A percentile compares a stretch with the other conserved stretches of the same genome.
Evolutionary conservation across 2,888 invertebrate genomes (phyloP).

Genomic region (Torymus aiolomorphi): DNA sequence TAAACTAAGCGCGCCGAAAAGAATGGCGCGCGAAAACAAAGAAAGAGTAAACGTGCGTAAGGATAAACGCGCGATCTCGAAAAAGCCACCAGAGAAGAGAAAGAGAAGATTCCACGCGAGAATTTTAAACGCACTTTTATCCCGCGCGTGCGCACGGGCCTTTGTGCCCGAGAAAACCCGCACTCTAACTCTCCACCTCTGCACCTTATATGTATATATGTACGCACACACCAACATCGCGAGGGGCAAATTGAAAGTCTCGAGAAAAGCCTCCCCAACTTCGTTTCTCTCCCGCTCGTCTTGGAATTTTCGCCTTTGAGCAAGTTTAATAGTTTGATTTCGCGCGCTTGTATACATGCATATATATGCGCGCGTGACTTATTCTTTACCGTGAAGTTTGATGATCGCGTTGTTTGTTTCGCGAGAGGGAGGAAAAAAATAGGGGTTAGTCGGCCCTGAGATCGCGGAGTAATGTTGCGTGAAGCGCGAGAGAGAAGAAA

Average conservation of each 20-base stretch:
- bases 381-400: too few species aligned
- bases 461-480: too few species aligned
- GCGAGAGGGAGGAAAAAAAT: too few species aligned
- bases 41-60: background rate
- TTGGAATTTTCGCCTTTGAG: too few species aligned
- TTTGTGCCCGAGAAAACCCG: conserved; percentile 45
- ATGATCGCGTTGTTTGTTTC: too few species aligned
- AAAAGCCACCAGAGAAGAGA: background rate
- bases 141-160: conserved; percentile 48
- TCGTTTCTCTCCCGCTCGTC: too few species aligned
- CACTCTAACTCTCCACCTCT: conserved; percentile 15
- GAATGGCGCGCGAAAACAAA: background rate
- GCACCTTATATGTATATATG: conserved; percentile 1
- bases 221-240: too few species aligned
- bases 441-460: too few species aligned
- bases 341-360: too few species aligned
- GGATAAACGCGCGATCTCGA: conserved; percentile 24
- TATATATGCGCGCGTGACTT: too few species aligned
- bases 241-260: conserved; percentile 44
- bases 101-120: conserved; percentile 58
- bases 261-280: background rate
- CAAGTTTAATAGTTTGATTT: too few species aligned
- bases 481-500: too few species aligned
- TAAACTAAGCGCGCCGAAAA: background rate
- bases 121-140: conserved; percentile 71